Base-by-base conservation (phyloP, 2,888 invertebrate genomes). In the Allolobophora icterica region DNA sequence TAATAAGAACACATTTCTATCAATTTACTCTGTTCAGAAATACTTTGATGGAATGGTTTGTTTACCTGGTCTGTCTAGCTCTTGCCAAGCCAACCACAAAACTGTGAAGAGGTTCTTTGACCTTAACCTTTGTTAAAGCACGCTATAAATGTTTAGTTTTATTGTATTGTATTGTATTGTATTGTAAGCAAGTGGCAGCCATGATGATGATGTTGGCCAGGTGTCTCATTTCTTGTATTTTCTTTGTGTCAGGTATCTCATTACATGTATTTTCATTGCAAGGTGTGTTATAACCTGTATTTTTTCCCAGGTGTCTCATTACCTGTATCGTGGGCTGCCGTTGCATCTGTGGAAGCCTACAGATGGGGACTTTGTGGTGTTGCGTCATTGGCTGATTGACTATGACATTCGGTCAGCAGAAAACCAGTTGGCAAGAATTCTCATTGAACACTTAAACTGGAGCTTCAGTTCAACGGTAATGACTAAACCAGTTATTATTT, bases 381-480 rank as follows among this genome's bases (percentile, higher is more conserved):
- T 97, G 30, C 96, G 96, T 1, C 96, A 96, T 92, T 97, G 97
- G 97, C 94, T 98, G 91, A 95, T 97, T 42, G 96, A 96, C 93
- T 96, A 96, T 94, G 95, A 96, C 89, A 96, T 97, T 71, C 95
- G 96, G 83, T 96, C 96, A 0, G 96, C 96, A 6, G 97, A 97
- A 94, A 97, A 96, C 94, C 96, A 96, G 94, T 95, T 97, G 92
- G 97, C 97, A 0, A 96, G 97, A 90, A 96, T 97, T 93, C 96
- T 97, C 91, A 96, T 97, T 71, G 96, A 96, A 34, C 96, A 97
- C 92, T 96, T 97, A 91, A 97, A 97, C 95, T 97, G 97, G 97
- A 96, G 96, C 90, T 96, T 42, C 58, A 42, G 58, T 42, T 34
- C 42, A 24, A 33, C 21, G 89, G 91, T 91, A 38, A 84, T 34